Percentiles rank a stretch among this genome's conserved stretches.
phyloP scores from a whole-genome alignment of 2,797 vertebrate genomes.

The Xenops minutus region DNA sequence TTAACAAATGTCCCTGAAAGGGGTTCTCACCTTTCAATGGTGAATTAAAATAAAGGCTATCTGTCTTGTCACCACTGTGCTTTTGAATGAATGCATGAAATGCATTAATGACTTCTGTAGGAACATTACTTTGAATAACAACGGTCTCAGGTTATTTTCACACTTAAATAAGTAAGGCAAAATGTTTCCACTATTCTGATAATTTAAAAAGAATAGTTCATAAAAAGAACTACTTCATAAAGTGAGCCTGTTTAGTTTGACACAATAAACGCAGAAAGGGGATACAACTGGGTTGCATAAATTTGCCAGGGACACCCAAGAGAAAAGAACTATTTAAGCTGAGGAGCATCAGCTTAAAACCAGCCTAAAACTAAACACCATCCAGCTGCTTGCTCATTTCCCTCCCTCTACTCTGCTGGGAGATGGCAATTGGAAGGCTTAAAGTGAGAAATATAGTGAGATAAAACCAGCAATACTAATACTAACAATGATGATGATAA shows the following conservation, averaged over 20 bases:
- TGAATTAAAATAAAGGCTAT: background rate
- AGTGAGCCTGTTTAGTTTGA: background rate
- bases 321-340: background rate
- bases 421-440: background rate
- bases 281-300: background rate
- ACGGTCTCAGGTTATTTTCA: background rate
- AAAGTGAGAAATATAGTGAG: background rate
- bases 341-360: background rate
- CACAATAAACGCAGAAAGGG: background rate
- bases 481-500: no score
- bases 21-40: rapidly evolving
- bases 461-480: background rate
- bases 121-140: background rate
- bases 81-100: background rate
- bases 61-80: background rate
- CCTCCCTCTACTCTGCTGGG: background rate
- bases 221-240: background rate
- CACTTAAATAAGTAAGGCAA: background rate
- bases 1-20: background rate
- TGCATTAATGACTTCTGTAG: background rate
- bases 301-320: background rate
- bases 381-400: background rate
- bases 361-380: background rate
- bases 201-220: background rate
- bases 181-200: background rate